A percentile compares a stretch with the other conserved stretches of the same genome.
Conservation (phyloP, 2,888 invertebrate species). For the Drosophila lutescens region DNA sequence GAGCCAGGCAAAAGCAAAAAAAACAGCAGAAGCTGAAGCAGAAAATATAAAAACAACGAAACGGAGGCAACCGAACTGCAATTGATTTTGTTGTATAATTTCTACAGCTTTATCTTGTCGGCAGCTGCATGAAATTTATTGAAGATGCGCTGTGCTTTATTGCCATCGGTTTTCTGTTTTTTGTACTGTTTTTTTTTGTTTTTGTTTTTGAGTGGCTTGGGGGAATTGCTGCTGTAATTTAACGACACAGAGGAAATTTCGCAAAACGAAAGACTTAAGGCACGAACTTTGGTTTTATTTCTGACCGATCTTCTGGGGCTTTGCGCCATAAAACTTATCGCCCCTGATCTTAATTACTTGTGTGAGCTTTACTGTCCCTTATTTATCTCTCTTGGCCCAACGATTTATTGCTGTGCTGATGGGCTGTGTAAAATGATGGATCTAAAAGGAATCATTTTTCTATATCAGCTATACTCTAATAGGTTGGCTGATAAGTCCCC, state of each 20-base stretch:
- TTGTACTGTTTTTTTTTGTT: no score
- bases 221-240: slow-evolving; percentile 36
- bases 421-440: background rate
- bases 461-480: no score
- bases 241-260: slow-evolving; percentile 58
- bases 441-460: background rate
- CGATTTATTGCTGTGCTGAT: background rate
- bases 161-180: slow-evolving; percentile 24
- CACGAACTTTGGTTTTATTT: slow-evolving; percentile 54
- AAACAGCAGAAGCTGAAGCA: background rate
- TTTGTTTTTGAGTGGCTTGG: background rate
- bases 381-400: background rate
- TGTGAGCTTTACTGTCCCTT: slow-evolving; percentile 34
- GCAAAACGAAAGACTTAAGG: slow-evolving; percentile 69
- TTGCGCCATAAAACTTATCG: slow-evolving; percentile 64
- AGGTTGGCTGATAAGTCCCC: no score
- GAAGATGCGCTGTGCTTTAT: slow-evolving; percentile 73
- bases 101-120: slow-evolving; percentile 69
- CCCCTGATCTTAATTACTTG: slow-evolving; percentile 62
- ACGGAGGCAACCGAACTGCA: slow-evolving; percentile 58
- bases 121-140: slow-evolving; percentile 74
- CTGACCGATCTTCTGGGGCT: background rate
- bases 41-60: slow-evolving; percentile 15
- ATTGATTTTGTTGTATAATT: slow-evolving; percentile 75
- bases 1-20: slow-evolving; percentile 15